Percentiles rank a stretch among this genome's conserved stretches.
Evolutionary conservation across 2,888 invertebrate species (phyloP).

Genomic region (Ditula angustiorana): DNA sequence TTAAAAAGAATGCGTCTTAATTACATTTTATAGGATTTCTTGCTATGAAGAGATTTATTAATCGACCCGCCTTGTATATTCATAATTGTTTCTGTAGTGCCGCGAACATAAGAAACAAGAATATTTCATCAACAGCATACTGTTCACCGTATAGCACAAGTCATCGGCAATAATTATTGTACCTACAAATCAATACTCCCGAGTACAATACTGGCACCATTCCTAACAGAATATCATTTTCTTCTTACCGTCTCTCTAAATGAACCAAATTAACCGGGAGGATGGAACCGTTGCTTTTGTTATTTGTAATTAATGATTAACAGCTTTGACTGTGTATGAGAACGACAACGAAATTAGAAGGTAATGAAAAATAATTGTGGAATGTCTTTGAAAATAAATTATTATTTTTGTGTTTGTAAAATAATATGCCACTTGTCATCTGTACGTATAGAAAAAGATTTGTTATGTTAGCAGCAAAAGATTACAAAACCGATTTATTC

Average conservation of each 20-base stretch:
- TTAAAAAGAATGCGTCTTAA: conserved; percentile 57
- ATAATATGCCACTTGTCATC: neutral
- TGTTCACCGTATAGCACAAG: conserved; percentile 54
- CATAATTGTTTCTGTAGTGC: conserved; percentile 35
- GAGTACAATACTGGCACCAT: conserved; percentile 46
- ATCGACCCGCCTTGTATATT: conserved; percentile 27
- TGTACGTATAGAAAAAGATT: conserved; percentile 7
- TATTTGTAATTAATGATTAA: conserved; percentile 20
- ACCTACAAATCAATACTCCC: conserved; percentile 51
- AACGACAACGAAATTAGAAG: neutral
- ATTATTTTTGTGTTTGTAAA: neutral
- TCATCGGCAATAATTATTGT: conserved; percentile 67
- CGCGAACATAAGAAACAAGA: conserved; percentile 32
- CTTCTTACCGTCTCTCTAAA: conserved; percentile 39
- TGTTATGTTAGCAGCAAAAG: conserved; percentile 49
- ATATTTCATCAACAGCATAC: conserved; percentile 43
- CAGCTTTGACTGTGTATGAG: neutral
- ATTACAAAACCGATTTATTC: conserved; percentile 60
- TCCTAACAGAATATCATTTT: conserved; percentile 42
- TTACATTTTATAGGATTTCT: conserved; percentile 69
- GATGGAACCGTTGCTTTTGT: conserved; percentile 19
- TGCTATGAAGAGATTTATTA: conserved; percentile 50
- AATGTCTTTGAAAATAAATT: neutral
- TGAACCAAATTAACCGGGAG: conserved; percentile 34
- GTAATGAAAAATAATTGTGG: neutral